Percentiles rank a stretch among this genome's conserved stretches.
phyloP scores from a whole-genome alignment of 2,888 invertebrate species.

The Sarcophaga variegata region DNA sequence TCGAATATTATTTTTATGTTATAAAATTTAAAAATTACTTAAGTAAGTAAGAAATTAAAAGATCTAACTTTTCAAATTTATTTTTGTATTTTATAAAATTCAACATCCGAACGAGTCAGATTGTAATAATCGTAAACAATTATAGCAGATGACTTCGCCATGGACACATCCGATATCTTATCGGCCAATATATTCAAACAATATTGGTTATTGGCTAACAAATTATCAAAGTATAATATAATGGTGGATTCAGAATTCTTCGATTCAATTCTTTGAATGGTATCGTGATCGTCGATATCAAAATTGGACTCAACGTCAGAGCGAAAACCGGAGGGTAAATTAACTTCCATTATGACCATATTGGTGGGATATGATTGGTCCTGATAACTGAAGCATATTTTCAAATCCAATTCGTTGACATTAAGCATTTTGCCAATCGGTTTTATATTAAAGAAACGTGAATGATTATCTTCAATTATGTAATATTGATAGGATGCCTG shows the following conservation, averaged over 20 bases:
- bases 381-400: background rate
- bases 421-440: background rate
- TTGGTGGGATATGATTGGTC: background rate
- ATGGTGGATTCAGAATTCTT: conserved; percentile 30
- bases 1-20: too few species aligned
- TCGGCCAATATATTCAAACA: conserved; percentile 93
- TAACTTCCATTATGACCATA: conserved; percentile 88
- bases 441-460: conserved; percentile 83
- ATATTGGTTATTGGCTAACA: conserved; percentile 14
- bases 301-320: background rate
- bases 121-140: conserved; percentile 95
- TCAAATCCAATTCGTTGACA: background rate
- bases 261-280: conserved; percentile 32
- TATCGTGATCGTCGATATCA: conserved; percentile 7
- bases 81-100: background rate
- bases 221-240: conserved; percentile 28
- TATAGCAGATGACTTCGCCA: conserved; percentile 93
- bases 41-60: too few species aligned
- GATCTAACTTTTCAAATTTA: background rate
- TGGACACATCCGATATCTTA: conserved; percentile 91
- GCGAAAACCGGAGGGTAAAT: conserved; percentile 91
- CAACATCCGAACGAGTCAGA: conserved; percentile 82
- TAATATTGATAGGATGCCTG: conserved; percentile 90
- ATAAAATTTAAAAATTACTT: too few species aligned
- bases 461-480: conserved; percentile 91